Base-by-base conservation (phyloP, 2,888 invertebrate species). In the Ganaspis brasiliensis region DNA sequence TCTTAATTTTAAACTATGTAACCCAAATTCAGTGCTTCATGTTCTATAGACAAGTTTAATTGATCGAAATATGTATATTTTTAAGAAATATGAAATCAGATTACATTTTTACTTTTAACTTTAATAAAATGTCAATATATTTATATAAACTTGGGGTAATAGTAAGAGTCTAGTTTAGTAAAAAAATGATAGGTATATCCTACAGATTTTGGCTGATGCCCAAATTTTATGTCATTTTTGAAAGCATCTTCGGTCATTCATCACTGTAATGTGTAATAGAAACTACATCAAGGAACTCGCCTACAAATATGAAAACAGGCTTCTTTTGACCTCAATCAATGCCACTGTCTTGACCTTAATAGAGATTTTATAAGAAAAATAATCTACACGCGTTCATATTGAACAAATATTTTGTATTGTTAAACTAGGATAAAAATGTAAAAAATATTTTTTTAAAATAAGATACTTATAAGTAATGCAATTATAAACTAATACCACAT, bases 201-300 rank as follows among this genome's bases (percentile, higher is more conserved):
- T 52, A 52, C n/a, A 21, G 52, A 52, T 9, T 52, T 52, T 52
- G 52, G 52, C 52, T 19, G 52, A 16, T 52, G 52, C n/a, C 19
- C 52, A 52, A 9, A 52, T 16, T 49, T 49, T 49, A 49, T 49
- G 49, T 49, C 49, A 52, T 52, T 52, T 52, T 52, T 52, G 52
- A 16, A 52, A 52, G 52, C 52, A 52, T 9, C 16, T 52, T 52
- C 16, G 8, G 52, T 52, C 52, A 52, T 52, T 52, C 19, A 52
- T 19, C 52, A 19, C 9, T 52, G 19, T 16, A 52, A 8, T 52
- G 16, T 52, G 19, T 16, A 52, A 8, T 52, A 52, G 52, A 52
- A 52, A 52, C 52, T 52, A 52, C 52, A 52, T 57, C 57, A 57
- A 57, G 57, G 57, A 57, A 57, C 26, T 57, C 57, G 57, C 57